Evolutionary conservation across 2,888 invertebrate species (phyloP).

Genomic region (Augochlorella aurata): DNA sequence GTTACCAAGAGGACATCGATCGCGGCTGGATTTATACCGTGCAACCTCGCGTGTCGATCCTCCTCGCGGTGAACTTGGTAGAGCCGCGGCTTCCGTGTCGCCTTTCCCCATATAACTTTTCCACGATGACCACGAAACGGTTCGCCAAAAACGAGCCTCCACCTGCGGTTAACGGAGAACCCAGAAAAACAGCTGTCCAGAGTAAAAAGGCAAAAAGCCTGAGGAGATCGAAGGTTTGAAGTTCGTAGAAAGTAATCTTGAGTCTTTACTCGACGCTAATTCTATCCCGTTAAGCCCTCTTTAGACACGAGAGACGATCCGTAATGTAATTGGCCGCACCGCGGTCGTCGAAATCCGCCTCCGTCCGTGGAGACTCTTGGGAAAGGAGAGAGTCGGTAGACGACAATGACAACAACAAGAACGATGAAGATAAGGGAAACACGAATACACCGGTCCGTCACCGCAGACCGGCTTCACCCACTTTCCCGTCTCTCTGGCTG

Average conservation of each 20-base stretch:
- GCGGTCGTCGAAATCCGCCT: background rate
- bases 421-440: slow-evolving; percentile 33
- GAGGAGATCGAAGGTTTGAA: background rate
- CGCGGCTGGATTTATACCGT: slow-evolving; percentile 61
- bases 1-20: slow-evolving; percentile 65
- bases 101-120: background rate
- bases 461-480: slow-evolving; percentile 64
- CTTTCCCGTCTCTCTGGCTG: slow-evolving; percentile 64
- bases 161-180: background rate
- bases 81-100: slow-evolving; percentile 27
- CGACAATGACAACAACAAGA: slow-evolving; percentile 7
- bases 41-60: slow-evolving; percentile 61
- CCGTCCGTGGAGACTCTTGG: background rate
- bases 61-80: slow-evolving; percentile 41
- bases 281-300: slow-evolving; percentile 4
- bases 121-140: background rate
- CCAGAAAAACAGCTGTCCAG: background rate
- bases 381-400: slow-evolving; percentile 23
- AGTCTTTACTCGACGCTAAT: background rate
- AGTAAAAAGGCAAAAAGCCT: background rate
- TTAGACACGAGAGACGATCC: background rate
- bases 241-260: background rate
- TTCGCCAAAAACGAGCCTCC: background rate
- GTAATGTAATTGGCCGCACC: slow-evolving; percentile 14
- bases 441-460: slow-evolving; percentile 39